Evolutionary conservation across 2,113 vertebrate genomes (phyloP).

Genomic region (Saguinus midas): DNA sequence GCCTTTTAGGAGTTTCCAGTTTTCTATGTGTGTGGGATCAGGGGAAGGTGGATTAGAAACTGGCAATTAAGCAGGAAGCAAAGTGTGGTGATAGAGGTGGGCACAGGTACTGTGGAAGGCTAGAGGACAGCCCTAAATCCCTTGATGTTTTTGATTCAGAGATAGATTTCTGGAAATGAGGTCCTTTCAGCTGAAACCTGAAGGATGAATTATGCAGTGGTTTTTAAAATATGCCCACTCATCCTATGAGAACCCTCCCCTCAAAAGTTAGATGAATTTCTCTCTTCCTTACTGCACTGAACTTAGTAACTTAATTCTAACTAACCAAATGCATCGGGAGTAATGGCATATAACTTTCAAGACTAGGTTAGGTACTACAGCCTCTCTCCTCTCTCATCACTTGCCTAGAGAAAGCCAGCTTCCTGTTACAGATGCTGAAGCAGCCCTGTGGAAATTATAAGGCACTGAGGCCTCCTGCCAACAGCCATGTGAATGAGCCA

Average conservation of each 20-base stretch:
- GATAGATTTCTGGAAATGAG: not conserved
- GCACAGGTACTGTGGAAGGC: not conserved
- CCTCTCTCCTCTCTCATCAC: not conserved
- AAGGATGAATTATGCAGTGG: not conserved
- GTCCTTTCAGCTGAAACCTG: not conserved
- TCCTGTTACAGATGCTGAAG: not conserved
- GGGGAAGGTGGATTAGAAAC: not conserved
- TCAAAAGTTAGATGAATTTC: not conserved
- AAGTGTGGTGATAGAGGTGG: not conserved
- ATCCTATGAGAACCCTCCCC: not conserved
- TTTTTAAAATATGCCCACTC: not conserved
- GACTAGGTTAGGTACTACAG: accelerated
- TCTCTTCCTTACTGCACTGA: not conserved
- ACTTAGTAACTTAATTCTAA: not conserved
- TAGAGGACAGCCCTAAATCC: not conserved
- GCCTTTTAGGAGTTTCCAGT: not conserved
- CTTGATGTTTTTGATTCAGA: not conserved
- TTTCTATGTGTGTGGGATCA: not conserved
- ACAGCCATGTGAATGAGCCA: not conserved
- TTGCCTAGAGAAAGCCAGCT: not conserved
- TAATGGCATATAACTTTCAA: not conserved
- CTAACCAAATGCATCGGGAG: not conserved
- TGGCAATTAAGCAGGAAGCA: not conserved
- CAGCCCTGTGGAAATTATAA: not conserved
- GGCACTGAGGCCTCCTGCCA: not conserved